Evolutionary conservation across 2,888 invertebrate species (phyloP).

Genomic region (Spilosoma lubricipeda): DNA sequence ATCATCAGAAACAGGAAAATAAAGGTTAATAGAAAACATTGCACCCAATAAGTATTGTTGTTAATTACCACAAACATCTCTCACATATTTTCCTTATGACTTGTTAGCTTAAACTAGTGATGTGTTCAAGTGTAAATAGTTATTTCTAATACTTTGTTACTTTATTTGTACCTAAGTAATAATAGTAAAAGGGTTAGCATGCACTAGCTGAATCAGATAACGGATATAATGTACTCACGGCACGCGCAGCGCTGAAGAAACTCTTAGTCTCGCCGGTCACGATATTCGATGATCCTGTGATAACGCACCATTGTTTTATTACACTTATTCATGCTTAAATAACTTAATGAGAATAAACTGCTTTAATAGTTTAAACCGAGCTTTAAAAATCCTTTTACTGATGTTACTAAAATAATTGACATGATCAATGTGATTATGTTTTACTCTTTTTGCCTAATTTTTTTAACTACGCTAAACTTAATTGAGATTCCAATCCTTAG

Average conservation of each 20-base stretch:
- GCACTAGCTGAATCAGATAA: conserved; percentile 40
- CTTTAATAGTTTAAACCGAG: conserved; percentile 8
- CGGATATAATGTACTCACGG: conserved; percentile 87
- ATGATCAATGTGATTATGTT: not conserved
- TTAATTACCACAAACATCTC: not conserved
- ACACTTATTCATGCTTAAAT: conserved; percentile 31
- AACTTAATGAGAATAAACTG: conserved; percentile 24
- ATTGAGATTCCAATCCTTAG: no score
- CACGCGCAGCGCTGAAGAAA: conserved; percentile 95
- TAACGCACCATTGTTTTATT: conserved; percentile 71
- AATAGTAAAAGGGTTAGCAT: conserved; percentile 22
- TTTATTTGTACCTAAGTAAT: conserved; percentile 5
- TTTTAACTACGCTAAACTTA: no score
- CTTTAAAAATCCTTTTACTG: not conserved
- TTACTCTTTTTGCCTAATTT: no score
- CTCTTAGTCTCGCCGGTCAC: conserved; percentile 97
- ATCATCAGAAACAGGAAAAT: not conserved
- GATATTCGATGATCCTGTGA: conserved; percentile 92
- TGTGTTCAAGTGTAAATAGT: not conserved
- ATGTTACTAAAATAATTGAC: not conserved
- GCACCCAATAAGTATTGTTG: not conserved
- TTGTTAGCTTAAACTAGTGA: not conserved
- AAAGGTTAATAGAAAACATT: not conserved
- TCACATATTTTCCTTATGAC: not conserved
- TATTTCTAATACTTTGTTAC: conserved; percentile 13